Percentiles rank a stretch among this genome's conserved stretches.
These are phyloP conservation scores for Mellilla xanthometata DNA, from an alignment of 2,888 invertebrate species.

Conservation along the genomic window DNA sequence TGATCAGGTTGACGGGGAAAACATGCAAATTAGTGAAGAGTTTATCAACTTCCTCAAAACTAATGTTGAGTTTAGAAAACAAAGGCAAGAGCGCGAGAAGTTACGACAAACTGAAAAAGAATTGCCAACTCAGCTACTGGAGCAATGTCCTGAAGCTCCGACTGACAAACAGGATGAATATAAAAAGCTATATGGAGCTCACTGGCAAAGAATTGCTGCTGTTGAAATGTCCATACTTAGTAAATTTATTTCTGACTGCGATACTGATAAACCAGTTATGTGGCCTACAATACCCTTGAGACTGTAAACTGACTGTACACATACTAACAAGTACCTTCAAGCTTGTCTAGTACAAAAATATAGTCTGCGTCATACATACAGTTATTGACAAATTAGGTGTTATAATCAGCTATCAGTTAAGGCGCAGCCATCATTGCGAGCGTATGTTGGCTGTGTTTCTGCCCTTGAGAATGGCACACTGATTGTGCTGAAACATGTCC, in stretches of 20 bases:
- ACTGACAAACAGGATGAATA: conserved; percentile 60
- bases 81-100: conserved; percentile 40
- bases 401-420: too few relatives aligned
- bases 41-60: conserved; percentile 84
- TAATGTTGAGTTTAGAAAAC: conserved; percentile 81
- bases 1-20: conserved; percentile 35
- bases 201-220: conserved; percentile 85
- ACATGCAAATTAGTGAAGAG: conserved; percentile 84
- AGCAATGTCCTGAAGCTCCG: conserved; percentile 39
- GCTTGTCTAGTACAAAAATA: too few relatives aligned
- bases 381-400: too few relatives aligned
- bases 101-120: conserved; percentile 41
- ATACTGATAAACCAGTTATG: conserved; percentile 82
- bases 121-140: conserved; percentile 28
- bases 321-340: too few relatives aligned
- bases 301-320: too few relatives aligned
- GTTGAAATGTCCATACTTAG: conserved; percentile 88
- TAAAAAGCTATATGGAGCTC: conserved; percentile 84
- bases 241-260: conserved; percentile 84
- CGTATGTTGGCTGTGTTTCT: too few relatives aligned
- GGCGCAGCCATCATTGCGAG: too few relatives aligned
- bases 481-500: too few relatives aligned
- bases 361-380: too few relatives aligned
- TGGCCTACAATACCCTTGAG: conserved; percentile 89
- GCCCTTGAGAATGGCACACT: too few relatives aligned